Percentiles rank a stretch among this genome's conserved stretches.
phyloP scores from a whole-genome alignment of 2,888 invertebrate genomes.

The Aleiodes testaceus region DNA sequence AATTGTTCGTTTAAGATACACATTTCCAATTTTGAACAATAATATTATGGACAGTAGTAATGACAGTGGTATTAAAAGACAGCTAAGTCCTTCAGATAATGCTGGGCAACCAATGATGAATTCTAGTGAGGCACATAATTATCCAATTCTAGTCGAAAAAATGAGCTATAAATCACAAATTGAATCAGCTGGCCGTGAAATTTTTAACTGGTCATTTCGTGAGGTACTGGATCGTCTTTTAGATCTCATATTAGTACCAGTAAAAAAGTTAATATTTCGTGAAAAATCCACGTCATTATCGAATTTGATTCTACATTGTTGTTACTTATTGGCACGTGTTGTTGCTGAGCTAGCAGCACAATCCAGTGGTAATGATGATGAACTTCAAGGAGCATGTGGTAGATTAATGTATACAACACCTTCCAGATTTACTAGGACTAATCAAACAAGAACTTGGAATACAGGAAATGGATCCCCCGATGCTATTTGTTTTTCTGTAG shows the following conservation, averaged over 20 bases:
- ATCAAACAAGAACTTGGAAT: conserved; percentile 94
- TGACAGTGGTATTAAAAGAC: conserved; percentile 74
- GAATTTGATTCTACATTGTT: conserved; percentile 80
- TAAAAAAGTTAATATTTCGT: conserved; percentile 76
- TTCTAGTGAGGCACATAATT: conserved; percentile 81
- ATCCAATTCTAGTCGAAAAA: conserved; percentile 85
- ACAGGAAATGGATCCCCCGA: conserved; percentile 97
- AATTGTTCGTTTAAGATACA: conserved; percentile 81
- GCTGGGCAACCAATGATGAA: conserved; percentile 81
- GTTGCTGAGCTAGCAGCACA: conserved; percentile 91
- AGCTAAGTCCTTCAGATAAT: conserved; percentile 81
- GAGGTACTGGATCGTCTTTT: conserved; percentile 89
- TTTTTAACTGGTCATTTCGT: conserved; percentile 79
- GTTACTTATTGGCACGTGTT: conserved; percentile 86
- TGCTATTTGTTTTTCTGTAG: conserved; percentile 95
- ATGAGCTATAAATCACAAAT: conserved; percentile 82
- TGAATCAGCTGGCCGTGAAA: conserved; percentile 66
- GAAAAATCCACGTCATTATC: conserved; percentile 76
- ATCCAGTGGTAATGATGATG: conserved; percentile 85
- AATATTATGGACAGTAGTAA: conserved; percentile 73
- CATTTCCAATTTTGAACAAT: conserved; percentile 81
- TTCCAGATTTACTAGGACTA: conserved; percentile 91
- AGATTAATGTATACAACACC: conserved; percentile 89
- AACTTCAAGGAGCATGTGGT: conserved; percentile 82
- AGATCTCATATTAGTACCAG: conserved; percentile 87